These are phyloP conservation scores for Camptogramma bilineatum DNA, from an alignment of 2,888 invertebrate genomes.

Conservation along the genomic window DNA sequence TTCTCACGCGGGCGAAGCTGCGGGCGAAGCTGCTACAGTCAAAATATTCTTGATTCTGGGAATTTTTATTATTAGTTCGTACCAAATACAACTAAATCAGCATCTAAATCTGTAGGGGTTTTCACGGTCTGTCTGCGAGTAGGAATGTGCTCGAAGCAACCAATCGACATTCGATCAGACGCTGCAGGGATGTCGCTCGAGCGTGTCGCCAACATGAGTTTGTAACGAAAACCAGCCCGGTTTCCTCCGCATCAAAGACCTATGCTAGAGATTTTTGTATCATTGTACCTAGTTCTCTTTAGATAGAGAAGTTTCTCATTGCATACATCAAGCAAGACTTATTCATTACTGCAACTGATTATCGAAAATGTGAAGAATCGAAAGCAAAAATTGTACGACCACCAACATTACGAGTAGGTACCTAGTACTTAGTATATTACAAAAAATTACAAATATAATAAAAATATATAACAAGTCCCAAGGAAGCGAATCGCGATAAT, in stretches of 20 bases:
- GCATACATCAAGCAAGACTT: too few species aligned
- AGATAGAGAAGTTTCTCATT: not conserved
- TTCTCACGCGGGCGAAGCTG: too few species aligned
- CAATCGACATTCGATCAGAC: conserved; percentile 40
- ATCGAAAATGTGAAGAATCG: too few species aligned
- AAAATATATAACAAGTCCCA: too few species aligned
- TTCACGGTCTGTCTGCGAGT: conserved; percentile 35
- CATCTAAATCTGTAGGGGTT: conserved; percentile 13
- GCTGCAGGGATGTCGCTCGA: conserved; percentile 34
- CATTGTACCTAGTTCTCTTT: not conserved
- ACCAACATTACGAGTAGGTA: too few species aligned
- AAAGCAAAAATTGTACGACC: too few species aligned
- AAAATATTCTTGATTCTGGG: not conserved
- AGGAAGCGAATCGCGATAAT: too few species aligned
- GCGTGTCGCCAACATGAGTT: conserved; percentile 37
- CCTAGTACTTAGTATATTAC: too few species aligned
- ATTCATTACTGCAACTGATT: too few species aligned
- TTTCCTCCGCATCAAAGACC: not conserved
- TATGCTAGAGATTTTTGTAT: not conserved
- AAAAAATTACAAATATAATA: too few species aligned
- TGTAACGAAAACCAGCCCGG: conserved; percentile 21
- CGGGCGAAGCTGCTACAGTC: too few species aligned
- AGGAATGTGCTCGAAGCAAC: conserved; percentile 40
- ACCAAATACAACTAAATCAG: not conserved
- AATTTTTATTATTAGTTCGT: not conserved